A percentile compares a stretch with the other conserved stretches of the same genome.
Conservation (phyloP, 2,797 vertebrate species). For the Catharus ustulatus region DNA sequence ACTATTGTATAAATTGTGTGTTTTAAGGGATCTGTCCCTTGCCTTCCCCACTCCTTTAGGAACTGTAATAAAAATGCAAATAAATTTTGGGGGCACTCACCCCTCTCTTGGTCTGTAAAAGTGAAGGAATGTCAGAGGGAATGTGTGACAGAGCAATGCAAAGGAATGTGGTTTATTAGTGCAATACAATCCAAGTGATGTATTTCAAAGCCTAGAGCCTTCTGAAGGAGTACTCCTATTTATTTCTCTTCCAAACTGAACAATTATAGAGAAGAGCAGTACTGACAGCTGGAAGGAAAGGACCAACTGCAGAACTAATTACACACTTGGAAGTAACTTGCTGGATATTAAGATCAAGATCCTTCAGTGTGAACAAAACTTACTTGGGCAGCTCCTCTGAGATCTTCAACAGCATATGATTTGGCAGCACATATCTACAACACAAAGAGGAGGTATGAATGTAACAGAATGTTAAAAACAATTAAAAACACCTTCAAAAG, state of each 20-base stretch:
- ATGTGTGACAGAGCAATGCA: neutral
- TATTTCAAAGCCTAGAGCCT: neutral
- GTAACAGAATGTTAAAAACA: neutral
- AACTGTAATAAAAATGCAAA: neutral
- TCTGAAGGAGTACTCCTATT: neutral
- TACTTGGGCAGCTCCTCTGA: conserved; percentile 94
- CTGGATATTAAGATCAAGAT: neutral
- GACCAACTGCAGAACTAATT: neutral
- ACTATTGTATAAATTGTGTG: neutral
- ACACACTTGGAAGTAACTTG: neutral
- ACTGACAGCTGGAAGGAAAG: neutral
- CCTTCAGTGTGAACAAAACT: conserved; percentile 55
- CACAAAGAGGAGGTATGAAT: neutral
- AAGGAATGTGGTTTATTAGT: neutral
- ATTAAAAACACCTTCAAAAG: neutral
- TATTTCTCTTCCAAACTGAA: neutral
- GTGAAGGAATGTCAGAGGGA: neutral
- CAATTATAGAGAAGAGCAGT: neutral
- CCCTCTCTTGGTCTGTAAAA: neutral
- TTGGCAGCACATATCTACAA: conserved; percentile 90
- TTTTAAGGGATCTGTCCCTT: neutral
- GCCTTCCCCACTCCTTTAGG: neutral
- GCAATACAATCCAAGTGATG: neutral
- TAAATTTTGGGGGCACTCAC: neutral
- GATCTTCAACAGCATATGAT: conserved; percentile 96